These are phyloP conservation scores for Pipra filicauda DNA, from an alignment of 2,113 vertebrate species.

Conservation along the genomic window DNA sequence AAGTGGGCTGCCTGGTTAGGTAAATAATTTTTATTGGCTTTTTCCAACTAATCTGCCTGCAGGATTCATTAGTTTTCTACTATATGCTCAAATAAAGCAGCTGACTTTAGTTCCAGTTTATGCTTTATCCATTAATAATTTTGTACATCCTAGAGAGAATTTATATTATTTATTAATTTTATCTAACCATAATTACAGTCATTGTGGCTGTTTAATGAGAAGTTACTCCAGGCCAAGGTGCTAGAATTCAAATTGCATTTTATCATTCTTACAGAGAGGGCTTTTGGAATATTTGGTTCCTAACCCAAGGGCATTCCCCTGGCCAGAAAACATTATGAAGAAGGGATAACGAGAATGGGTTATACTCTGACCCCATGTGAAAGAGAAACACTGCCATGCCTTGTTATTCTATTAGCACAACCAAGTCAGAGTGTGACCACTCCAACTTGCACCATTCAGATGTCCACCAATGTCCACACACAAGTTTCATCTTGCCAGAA, in stretches of 20 bases:
- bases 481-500: background rate
- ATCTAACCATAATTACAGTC: constrained; percentile 30
- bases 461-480: background rate
- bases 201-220: constrained; percentile 53
- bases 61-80: constrained; percentile 59
- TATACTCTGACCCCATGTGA: background rate
- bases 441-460: background rate
- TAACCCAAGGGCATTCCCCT: background rate
- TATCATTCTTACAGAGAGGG: background rate
- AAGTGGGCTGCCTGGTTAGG: constrained; percentile 50
- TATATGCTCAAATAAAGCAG: constrained; percentile 59
- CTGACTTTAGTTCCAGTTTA: constrained; percentile 55
- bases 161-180: constrained; percentile 68
- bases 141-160: constrained; percentile 50
- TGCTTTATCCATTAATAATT: constrained; percentile 68
- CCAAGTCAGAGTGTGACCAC: background rate
- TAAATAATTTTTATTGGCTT: constrained; percentile 71
- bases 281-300: background rate
- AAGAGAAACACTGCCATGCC: background rate
- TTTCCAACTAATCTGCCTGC: constrained; percentile 42
- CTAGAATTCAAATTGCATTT: constrained; percentile 38
- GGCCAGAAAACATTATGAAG: background rate
- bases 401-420: background rate
- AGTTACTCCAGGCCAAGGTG: constrained; percentile 37
- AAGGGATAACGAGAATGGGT: background rate